phyloP scores from a whole-genome alignment of 2,113 vertebrate species.

The Sinosuthora webbiana region DNA sequence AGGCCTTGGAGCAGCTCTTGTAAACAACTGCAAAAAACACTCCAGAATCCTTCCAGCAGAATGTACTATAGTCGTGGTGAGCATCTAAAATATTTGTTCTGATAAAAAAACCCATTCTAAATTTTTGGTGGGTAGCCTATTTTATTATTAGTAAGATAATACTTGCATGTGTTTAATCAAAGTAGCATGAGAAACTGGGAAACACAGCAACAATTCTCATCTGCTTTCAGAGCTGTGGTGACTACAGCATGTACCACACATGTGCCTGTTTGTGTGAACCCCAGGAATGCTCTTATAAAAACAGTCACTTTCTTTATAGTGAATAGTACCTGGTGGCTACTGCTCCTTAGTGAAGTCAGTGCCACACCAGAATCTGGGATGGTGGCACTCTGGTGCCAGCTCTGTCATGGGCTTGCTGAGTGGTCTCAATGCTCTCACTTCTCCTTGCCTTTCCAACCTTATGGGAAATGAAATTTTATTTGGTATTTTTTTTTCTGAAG shows the following conservation, averaged over 20 bases:
- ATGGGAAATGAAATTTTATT: background rate
- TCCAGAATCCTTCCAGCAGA: background rate
- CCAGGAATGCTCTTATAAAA: background rate
- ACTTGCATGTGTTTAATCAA: background rate
- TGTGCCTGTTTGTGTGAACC: fast-evolving
- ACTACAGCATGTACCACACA: background rate
- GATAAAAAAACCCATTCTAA: background rate
- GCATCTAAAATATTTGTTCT: background rate
- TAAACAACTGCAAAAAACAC: background rate
- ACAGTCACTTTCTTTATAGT: background rate
- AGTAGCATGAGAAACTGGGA: background rate
- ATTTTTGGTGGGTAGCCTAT: background rate
- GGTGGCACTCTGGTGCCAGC: background rate
- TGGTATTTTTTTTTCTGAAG: background rate
- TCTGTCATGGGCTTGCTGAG: background rate
- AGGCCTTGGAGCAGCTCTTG: background rate
- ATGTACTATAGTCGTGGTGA: background rate
- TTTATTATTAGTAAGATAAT: background rate
- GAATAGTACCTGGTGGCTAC: background rate
- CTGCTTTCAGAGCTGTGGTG: background rate
- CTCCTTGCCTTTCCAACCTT: background rate
- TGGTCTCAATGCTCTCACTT: background rate
- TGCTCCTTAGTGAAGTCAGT: background rate
- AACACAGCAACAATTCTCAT: background rate
- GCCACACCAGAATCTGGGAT: fast-evolving